phyloP scores from a whole-genome alignment of 2,888 invertebrate genomes.

The Polydrusus cervinus region DNA sequence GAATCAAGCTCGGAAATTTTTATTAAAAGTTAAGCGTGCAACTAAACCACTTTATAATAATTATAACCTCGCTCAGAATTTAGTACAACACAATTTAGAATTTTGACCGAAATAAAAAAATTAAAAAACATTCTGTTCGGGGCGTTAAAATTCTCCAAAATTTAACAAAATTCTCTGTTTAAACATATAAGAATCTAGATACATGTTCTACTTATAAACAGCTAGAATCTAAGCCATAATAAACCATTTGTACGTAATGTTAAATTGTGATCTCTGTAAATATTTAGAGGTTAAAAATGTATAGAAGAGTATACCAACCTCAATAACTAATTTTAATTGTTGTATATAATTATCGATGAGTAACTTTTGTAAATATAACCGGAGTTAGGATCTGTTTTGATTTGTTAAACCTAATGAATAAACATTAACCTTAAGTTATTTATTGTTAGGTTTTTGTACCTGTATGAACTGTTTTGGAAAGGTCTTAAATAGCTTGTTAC shows the following conservation, averaged over 20 bases:
- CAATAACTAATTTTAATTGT: slow-evolving; percentile 48
- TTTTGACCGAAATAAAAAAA: too few relatives aligned
- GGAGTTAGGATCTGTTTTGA: slow-evolving; percentile 39
- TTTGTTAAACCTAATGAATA: slow-evolving; percentile 40
- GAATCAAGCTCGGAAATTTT: too few relatives aligned
- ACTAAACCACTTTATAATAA: too few relatives aligned
- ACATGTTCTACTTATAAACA: slow-evolving; percentile 48
- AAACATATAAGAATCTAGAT: slow-evolving; percentile 45
- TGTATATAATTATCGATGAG: slow-evolving; percentile 41
- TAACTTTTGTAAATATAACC: slow-evolving; percentile 43
- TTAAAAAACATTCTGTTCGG: neutral
- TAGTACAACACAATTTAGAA: too few relatives aligned
- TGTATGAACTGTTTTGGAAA: slow-evolving; percentile 26
- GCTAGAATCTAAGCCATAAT: slow-evolving; percentile 49
- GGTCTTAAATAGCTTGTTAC: neutral
- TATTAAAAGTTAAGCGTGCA: too few relatives aligned
- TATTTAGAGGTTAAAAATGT: slow-evolving; percentile 60
- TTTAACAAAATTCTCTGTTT: slow-evolving; percentile 34
- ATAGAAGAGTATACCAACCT: slow-evolving; percentile 50
- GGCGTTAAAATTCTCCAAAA: slow-evolving; percentile 37
- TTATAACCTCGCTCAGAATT: too few relatives aligned
- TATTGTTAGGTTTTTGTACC: slow-evolving; percentile 41
- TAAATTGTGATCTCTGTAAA: slow-evolving; percentile 71
- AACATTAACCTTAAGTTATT: slow-evolving; percentile 20
- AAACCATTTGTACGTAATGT: slow-evolving; percentile 68